These are phyloP conservation scores for Ahaetulla prasina DNA, from an alignment of 2,113 vertebrate genomes.

Conservation along the genomic window DNA sequence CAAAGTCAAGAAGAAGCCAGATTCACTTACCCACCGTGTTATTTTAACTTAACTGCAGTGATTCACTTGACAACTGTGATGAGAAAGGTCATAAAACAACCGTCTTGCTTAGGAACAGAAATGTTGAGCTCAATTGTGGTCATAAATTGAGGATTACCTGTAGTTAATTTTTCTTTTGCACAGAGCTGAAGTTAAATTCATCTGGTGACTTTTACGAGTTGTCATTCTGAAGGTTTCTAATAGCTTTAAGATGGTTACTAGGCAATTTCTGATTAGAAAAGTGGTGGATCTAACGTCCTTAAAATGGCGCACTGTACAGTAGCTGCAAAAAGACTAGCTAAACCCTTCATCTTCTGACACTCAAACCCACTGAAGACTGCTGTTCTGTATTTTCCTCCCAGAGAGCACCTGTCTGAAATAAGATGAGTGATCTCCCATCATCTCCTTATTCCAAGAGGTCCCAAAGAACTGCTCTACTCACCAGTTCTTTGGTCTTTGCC, in stretches of 20 bases:
- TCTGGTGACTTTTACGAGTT: neutral
- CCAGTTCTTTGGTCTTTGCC: neutral
- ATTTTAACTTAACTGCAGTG: too few relatives aligned
- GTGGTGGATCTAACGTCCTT: neutral
- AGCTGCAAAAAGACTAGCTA: neutral
- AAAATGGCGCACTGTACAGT: neutral
- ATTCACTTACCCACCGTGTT: too few relatives aligned
- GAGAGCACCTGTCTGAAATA: neutral
- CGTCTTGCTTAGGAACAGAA: too few relatives aligned
- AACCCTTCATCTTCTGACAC: neutral
- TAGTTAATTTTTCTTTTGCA: neutral
- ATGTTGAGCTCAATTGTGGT: too few relatives aligned
- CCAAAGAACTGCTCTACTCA: neutral
- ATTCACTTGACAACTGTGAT: too few relatives aligned
- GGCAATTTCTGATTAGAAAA: neutral
- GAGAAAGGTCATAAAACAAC: too few relatives aligned
- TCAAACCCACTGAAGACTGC: neutral
- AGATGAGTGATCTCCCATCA: neutral
- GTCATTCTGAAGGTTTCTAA: neutral
- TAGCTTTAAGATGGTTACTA: neutral
- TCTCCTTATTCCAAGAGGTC: neutral
- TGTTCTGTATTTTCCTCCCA: neutral
- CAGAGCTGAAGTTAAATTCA: neutral
- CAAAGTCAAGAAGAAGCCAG: too few relatives aligned
- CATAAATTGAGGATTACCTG: too few relatives aligned